These are phyloP conservation scores for Poecile atricapillus DNA, from an alignment of 2,113 vertebrate species.

Conservation along the genomic window DNA sequence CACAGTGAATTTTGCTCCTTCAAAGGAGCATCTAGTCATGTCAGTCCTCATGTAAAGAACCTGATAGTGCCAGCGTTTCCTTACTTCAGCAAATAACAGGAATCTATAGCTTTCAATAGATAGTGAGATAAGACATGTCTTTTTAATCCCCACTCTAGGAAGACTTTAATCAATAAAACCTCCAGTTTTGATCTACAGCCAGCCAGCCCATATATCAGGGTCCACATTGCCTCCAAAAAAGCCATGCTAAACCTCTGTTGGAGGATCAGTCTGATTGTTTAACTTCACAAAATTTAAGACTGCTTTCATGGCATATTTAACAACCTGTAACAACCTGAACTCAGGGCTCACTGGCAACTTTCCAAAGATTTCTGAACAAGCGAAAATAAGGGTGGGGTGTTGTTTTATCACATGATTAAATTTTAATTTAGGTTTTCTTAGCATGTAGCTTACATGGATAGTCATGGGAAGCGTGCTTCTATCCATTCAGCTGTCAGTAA, in stretches of 20 bases:
- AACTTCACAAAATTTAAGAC: background rate
- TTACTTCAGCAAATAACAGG: slow-evolving; percentile 52
- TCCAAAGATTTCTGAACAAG: background rate
- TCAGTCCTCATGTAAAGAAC: slow-evolving; percentile 20
- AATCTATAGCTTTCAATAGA: slow-evolving; percentile 43
- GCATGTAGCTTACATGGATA: background rate
- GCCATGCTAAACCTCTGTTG: background rate
- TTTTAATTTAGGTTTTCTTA: background rate
- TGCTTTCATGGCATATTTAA: background rate
- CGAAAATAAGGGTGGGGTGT: background rate
- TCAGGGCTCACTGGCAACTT: background rate
- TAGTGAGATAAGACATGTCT: slow-evolving; percentile 21
- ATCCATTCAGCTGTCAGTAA: background rate
- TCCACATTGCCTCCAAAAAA: background rate
- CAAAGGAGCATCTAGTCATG: slow-evolving; percentile 4
- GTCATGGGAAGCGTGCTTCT: rapidly evolving
- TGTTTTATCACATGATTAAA: background rate
- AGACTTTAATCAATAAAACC: slow-evolving; percentile 52
- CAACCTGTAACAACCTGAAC: background rate
- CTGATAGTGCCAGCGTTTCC: background rate
- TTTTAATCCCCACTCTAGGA: slow-evolving; percentile 28
- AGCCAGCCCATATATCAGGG: background rate
- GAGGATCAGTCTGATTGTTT: background rate
- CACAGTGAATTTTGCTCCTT: background rate
- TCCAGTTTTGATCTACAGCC: slow-evolving; percentile 17